phyloP scores from a whole-genome alignment of 2,113 vertebrate species.

The Drymodes brunneopygia region DNA sequence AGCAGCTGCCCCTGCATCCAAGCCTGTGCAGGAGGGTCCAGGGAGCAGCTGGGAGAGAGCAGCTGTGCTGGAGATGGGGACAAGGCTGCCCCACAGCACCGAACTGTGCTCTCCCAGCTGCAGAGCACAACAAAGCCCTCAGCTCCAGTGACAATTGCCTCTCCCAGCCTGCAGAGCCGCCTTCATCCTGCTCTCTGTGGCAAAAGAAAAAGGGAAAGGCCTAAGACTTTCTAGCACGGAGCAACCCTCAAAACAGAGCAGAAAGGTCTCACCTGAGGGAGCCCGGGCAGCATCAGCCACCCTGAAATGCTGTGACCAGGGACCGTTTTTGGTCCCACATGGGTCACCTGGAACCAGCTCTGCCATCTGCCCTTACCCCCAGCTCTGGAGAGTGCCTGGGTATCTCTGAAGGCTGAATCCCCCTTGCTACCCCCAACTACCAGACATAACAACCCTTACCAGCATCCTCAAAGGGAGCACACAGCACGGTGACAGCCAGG shows the following conservation, averaged over 20 bases:
- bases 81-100: neutral
- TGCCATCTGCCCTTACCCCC: neutral
- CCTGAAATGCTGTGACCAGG: neutral
- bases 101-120: neutral
- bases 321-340: neutral
- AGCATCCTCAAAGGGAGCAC: neutral
- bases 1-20: neutral
- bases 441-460: neutral
- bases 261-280: neutral
- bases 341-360: neutral
- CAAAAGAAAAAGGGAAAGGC: neutral
- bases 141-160: neutral
- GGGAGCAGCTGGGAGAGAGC: neutral
- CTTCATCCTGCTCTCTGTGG: accelerated
- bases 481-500: accelerated
- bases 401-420: neutral
- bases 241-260: neutral
- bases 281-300: neutral
- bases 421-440: too few relatives aligned
- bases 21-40: neutral
- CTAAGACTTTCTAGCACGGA: neutral
- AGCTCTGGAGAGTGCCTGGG: neutral
- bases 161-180: accelerated
- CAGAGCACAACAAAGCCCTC: neutral
- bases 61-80: neutral